Evolutionary conservation across 2,113 vertebrate species (phyloP), one percentile per base, ranked within the genome.

Genomic region (Eulacestoma nigropectus): DNA sequence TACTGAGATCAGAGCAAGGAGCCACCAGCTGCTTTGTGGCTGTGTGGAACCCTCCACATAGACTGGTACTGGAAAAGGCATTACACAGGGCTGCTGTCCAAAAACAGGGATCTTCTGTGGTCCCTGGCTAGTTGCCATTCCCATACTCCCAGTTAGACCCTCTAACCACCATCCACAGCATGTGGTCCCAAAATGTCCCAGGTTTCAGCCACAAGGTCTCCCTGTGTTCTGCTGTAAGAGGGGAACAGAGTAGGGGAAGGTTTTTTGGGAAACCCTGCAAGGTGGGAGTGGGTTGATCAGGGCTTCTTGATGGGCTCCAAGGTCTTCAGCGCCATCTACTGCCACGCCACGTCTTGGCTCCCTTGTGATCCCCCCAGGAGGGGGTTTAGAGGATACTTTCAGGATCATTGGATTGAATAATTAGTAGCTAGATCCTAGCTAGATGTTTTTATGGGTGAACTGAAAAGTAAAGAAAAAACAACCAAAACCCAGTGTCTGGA

Each of bases 261-360:
- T 4, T 67, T 79, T 80, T 59, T 13, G 35, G 47, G 60, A 70
- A 41, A 33, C 21, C n/a, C 77, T 39, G 2, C 23, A 47, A 56
- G 35, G 55, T 84, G 55, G 63, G 9, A 55, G 26, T 35, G 55
- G 23, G 64, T 47, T 86, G 67, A 7, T 46, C 46, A 35, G 86
- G 42, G 55, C 5, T 93, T 37, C 33, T 68, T 70, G 35, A 21
- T 56, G 35, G 44, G 68, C 94, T 96, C 21, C 79, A 84, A 93
- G 85, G 49, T 59, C 76, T 93, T 89, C 92, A 95, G 95, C 92
- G 92, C 96, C 96, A 96, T 72, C 96, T 96, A 32, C 92, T 95
- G 96, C 90, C 50, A 22, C 0, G 3, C 29, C 37, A 42, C 12
- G 3, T n/a, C 75, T 68, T 44, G 81, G 12, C 13, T 91, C 7